A percentile compares a stretch with the other conserved stretches of the same genome.
Evolutionary conservation across 2,888 invertebrate genomes (phyloP).

Genomic region (Hoplodrina ambigua): DNA sequence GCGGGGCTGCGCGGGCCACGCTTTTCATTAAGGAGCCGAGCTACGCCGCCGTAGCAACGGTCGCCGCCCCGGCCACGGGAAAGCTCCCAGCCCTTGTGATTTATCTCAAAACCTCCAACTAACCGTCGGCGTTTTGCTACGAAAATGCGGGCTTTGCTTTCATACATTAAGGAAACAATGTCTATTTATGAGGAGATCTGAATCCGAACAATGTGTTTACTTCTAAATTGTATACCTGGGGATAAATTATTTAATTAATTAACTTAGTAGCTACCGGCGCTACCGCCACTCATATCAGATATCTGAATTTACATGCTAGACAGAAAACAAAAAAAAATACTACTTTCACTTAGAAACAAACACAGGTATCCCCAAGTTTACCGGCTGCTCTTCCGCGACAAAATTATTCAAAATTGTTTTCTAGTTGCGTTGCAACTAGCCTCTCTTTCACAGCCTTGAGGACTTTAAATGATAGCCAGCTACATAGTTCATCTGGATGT

Average conservation of each 20-base stretch:
- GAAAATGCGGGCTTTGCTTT: constrained; percentile 51
- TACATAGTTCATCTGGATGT: too few species aligned
- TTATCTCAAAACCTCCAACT: constrained; percentile 70
- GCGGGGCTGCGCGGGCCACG: constrained; percentile 87
- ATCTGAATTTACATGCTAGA: not conserved
- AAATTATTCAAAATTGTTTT: not conserved
- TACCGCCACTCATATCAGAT: not conserved
- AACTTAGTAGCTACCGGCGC: too few species aligned
- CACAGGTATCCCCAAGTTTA: not conserved
- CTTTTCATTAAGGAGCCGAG: constrained; percentile 81
- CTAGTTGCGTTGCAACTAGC: too few species aligned
- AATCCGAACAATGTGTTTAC: not conserved
- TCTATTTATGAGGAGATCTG: not conserved
- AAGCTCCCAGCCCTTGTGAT: constrained; percentile 77
- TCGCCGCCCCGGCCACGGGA: constrained; percentile 79
- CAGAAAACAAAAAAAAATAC: not conserved
- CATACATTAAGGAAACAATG: not conserved
- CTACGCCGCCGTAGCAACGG: constrained; percentile 80
- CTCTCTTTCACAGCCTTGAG: too few species aligned
- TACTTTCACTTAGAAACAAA: not conserved
- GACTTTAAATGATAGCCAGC: too few species aligned
- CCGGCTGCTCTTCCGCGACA: not conserved
- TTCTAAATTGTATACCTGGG: not conserved
- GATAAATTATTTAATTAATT: not conserved
- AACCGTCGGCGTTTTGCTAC: constrained; percentile 48